Conservation (phyloP, 2,797 vertebrate genomes). For the Peromyscus eremicus region DNA sequence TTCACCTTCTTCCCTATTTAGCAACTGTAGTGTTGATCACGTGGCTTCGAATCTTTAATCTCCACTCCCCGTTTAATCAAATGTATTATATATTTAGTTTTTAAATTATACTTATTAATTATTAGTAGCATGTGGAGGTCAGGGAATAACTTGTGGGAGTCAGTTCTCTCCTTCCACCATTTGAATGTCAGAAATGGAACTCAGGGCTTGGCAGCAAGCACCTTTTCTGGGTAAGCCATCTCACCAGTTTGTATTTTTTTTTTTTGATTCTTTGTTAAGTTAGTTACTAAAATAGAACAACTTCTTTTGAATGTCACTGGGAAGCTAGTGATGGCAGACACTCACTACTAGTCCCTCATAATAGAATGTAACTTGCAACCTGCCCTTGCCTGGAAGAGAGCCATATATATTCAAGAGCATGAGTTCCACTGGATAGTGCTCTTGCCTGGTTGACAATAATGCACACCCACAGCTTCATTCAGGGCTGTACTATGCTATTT, state of each 20-base stretch:
- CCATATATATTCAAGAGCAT: background rate
- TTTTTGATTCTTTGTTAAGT: background rate
- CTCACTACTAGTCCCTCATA: background rate
- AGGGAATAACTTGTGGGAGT: background rate
- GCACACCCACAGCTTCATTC: background rate
- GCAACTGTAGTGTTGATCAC: background rate
- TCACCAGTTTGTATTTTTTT: background rate
- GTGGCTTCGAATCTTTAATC: conserved; percentile 23
- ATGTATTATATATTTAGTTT: background rate
- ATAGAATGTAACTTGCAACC: background rate
- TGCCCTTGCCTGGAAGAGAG: background rate
- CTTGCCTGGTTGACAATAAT: background rate
- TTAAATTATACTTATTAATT: background rate
- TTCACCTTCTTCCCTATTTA: background rate
- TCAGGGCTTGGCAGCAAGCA: background rate
- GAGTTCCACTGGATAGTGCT: background rate
- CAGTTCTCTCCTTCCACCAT: background rate
- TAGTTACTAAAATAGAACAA: background rate
- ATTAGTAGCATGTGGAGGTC: background rate
- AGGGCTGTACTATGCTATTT: background rate
- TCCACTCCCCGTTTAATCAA: background rate
- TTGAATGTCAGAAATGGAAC: background rate
- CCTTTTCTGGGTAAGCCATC: background rate
- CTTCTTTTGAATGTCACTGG: background rate
- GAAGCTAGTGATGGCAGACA: background rate